Conservation (phyloP, 2,113 vertebrate species). For the Symphodus melops region DNA sequence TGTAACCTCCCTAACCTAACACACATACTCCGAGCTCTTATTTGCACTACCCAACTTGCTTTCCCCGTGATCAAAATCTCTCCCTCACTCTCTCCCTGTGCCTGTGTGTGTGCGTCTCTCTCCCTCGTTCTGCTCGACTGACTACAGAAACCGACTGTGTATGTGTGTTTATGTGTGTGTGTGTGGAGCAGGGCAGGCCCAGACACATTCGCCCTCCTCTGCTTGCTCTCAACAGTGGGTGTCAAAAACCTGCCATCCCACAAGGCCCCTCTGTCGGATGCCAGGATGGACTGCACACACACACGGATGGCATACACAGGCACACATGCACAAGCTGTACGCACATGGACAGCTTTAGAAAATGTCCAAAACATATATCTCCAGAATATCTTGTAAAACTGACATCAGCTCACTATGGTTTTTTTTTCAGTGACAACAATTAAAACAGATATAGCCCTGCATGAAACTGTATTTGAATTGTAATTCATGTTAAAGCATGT, state of each 20-base stretch:
- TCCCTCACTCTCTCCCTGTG: slow-evolving; percentile 25
- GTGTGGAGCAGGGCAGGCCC: slow-evolving; percentile 71
- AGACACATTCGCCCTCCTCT: slow-evolving; percentile 73
- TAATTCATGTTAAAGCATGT: too few relatives aligned
- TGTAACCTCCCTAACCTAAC: slow-evolving; percentile 37
- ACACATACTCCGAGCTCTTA: slow-evolving; percentile 17
- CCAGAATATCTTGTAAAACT: neutral
- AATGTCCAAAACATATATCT: neutral
- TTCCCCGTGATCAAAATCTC: slow-evolving; percentile 47
- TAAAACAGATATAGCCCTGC: neutral
- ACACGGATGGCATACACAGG: neutral
- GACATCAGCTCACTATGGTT: neutral
- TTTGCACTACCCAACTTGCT: slow-evolving; percentile 53
- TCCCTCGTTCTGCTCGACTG: slow-evolving; percentile 71
- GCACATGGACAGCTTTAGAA: slow-evolving; percentile 1
- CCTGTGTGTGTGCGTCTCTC: slow-evolving; percentile 33
- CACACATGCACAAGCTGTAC: neutral
- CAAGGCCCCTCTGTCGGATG: slow-evolving; percentile 71
- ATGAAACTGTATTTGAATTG: neutral
- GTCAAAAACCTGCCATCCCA: slow-evolving; percentile 80
- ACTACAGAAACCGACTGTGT: slow-evolving; percentile 77
- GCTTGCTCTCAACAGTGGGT: slow-evolving; percentile 67
- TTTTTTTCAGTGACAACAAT: neutral
- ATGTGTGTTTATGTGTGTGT: slow-evolving; percentile 75
- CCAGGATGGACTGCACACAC: slow-evolving; percentile 56